Evolutionary conservation across 1,140 invertebrate species (phyloP), one percentile per base, ranked within the genome.

Genomic region (Drosophila pseudoananassae): DNA sequence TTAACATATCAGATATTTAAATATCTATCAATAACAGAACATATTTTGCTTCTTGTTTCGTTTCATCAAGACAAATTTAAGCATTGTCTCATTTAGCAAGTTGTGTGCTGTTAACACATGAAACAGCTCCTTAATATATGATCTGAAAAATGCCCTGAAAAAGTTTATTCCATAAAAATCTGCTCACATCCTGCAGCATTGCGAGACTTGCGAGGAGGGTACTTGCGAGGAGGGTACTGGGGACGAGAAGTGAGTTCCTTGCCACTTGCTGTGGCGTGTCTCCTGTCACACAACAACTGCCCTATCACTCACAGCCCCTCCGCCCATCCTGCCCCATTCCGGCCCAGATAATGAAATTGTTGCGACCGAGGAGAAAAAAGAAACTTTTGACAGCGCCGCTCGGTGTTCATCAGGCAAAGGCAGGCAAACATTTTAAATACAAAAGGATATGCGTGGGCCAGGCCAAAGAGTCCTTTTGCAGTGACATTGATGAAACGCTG

Each of bases 401-500:
- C 60, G 54, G 59, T 80, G 73, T 82, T 81, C 78, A 82, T 82
- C 78, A 82, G 52, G 69, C 81, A 68, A 81, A 68, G 65, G 65
- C 65, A 69, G 74, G 82, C 82, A 81, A 85, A 85, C 82, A 85
- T 87, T 85, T 85, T 85, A 85, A 85, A 85, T 87, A 85, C 82
- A 88, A 85, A 88, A 85, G 82, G 78, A 85, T 87, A 88, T 85
- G 82, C 83, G 82, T 85, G 82, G 82, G 83, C 63, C 74, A 78
- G 77, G 56, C 68, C 80, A 43, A 56, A 38, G 70, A 65, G 52
- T 79, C 69, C 69, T 63, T 58, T 55, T 59, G 50, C 83, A 87
- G 59, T 87, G 83, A 87, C 83, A 87, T 87, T 87, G 83, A 87
- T 87, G 83, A 87, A 87, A 87, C 78, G 83, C 83, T 87, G 59